Evolutionary conservation across 2,797 vertebrate genomes (phyloP), one percentile per base, ranked within the genome.

Genomic region (Lacerta viridis): DNA sequence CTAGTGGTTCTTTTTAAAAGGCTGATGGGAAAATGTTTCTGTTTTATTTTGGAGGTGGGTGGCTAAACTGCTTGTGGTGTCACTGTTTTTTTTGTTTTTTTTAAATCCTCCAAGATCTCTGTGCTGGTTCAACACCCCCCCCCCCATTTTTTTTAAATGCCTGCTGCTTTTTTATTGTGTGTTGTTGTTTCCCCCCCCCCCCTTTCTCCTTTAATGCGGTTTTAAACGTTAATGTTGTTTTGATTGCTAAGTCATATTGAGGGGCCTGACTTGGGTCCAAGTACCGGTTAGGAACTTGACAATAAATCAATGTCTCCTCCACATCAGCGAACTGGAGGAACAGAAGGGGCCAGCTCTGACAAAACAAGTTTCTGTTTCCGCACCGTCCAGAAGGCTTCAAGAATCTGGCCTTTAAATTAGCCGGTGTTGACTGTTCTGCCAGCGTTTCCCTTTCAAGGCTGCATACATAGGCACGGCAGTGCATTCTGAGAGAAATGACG

Each of bases 381-480:
- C 89, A 80, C 46, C 36, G 78, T 81, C 39, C 85, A 25, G 2
- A 5, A 83, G 88, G 88, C 25, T 90, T 64, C 41, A 80, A 87
- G 92, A 88, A 10, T n/a, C 43, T 86, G 33, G 13, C 9, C 84
- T 91, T 71, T 90, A 91, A 69, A 15, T 80, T 91, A 3, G 0
- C 11, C 43, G 41, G 77, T 90, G 41, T 88, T 92, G 74, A 36
- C 88, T 91, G 41, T 85, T 92, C 87, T 89, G 88, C 91, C 76
- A 91, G 80, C 1, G 71, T 93, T 92, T 94, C 83, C 84, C 85
- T 90, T 86, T 83, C 0, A 1, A 86, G 91, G 50, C 80, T 89
- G 50, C 25, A 0, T 90, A 85, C 93, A 55, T 29, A 69, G 91
- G 92, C 93, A 90, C 82, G 1, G 0, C 64, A 87, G 91, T 72